phyloP scores from a whole-genome alignment of 2,888 invertebrate species.

The Tiliacea citrago region DNA sequence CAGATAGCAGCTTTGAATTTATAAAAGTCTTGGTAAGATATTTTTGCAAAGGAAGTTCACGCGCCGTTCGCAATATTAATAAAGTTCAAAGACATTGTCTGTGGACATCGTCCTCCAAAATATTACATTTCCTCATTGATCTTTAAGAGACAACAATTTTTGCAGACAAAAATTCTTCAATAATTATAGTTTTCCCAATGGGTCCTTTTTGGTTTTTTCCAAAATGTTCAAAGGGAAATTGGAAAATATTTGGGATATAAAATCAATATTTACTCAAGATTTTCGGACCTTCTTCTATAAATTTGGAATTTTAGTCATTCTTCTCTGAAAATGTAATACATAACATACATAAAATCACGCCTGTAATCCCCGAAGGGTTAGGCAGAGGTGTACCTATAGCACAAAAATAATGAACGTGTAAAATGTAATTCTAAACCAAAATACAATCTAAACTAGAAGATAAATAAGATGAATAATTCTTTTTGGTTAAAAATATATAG shows the following conservation, averaged over 20 bases:
- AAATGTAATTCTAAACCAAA: background rate
- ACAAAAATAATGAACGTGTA: too few relatives aligned
- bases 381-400: too few relatives aligned
- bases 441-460: background rate
- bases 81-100: conserved; percentile 54
- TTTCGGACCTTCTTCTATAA: background rate
- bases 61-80: conserved; percentile 41
- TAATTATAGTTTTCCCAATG: conserved; percentile 7
- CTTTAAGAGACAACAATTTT: conserved; percentile 24
- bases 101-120: conserved; percentile 25
- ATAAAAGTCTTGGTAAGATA: conserved; percentile 26
- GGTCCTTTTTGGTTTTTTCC: background rate
- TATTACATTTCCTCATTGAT: conserved; percentile 37
- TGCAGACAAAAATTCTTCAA: background rate
- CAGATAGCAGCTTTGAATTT: conserved; percentile 11
- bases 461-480: too few relatives aligned
- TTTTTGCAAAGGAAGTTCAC: conserved; percentile 37
- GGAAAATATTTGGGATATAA: conserved; percentile 17
- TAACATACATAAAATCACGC: too few relatives aligned
- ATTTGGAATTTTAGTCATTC: conserved; percentile 8
- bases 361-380: too few relatives aligned
- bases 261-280: conserved; percentile 17
- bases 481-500: background rate
- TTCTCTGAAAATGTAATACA: background rate
- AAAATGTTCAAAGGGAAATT: conserved; percentile 10